phyloP scores from a whole-genome alignment of 2,888 invertebrate species.

The Coelogynopora nodosa region DNA sequence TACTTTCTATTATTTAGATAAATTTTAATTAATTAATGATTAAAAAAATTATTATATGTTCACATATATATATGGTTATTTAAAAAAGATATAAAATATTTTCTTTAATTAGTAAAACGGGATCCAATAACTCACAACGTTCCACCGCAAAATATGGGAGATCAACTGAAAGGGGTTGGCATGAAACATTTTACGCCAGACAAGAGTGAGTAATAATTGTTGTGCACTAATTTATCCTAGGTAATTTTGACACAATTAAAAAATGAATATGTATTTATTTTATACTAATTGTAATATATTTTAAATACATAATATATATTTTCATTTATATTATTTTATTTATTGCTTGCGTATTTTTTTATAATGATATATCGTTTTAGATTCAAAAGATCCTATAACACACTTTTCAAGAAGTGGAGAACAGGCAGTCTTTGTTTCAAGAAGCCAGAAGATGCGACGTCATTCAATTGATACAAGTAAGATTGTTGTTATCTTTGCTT shows the following conservation, averaged over 20 bases:
- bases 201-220: slow-evolving; percentile 14
- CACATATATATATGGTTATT: too few species aligned
- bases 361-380: neutral
- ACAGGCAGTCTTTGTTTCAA: neutral
- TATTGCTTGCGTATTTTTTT: too few species aligned
- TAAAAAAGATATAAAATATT: neutral
- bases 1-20: too few species aligned
- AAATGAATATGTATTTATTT: too few species aligned
- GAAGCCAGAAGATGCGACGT: neutral
- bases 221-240: too few species aligned
- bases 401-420: neutral
- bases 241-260: too few species aligned
- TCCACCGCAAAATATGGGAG: slow-evolving; percentile 37
- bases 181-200: slow-evolving; percentile 27
- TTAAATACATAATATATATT: too few species aligned
- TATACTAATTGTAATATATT: too few species aligned
- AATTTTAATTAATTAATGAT: neutral
- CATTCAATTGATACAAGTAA: neutral
- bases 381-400: neutral
- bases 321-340: too few species aligned
- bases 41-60: neutral
- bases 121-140: slow-evolving; percentile 38
- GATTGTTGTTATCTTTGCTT: too few species aligned
- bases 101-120: slow-evolving; percentile 24
- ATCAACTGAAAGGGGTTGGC: neutral